Conservation (phyloP, 1,140 invertebrate genomes). For the Eumeta japonica region DNA sequence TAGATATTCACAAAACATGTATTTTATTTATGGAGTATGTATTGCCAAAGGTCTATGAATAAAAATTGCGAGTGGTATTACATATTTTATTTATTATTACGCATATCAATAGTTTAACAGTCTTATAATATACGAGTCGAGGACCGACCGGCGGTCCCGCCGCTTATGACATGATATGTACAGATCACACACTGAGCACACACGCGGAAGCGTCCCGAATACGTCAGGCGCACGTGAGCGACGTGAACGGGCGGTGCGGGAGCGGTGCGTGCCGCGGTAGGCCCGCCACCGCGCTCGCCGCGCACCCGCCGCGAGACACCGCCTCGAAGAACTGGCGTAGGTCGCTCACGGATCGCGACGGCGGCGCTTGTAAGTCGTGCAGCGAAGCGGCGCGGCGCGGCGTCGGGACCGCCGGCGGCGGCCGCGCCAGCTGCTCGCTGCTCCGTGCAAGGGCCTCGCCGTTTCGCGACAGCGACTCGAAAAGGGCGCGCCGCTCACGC, state of each 20-base stretch:
- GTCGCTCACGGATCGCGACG: constrained; percentile 44
- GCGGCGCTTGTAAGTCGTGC: constrained; percentile 45
- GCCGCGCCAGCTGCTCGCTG: constrained; percentile 40
- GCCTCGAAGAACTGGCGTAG: constrained; percentile 49
- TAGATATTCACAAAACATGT: too few species aligned
- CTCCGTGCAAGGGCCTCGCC: constrained; percentile 37
- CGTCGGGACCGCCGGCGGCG: constrained; percentile 23
- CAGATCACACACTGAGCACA: constrained; percentile 13
- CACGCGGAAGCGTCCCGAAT: not conserved
- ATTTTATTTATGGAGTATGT: too few species aligned
- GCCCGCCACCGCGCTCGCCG: constrained; percentile 23
- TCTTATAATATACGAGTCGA: constrained; percentile 53
- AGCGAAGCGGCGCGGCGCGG: constrained; percentile 41
- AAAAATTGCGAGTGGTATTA: too few species aligned
- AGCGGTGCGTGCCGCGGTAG: constrained; percentile 32
- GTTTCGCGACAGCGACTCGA: constrained; percentile 39
- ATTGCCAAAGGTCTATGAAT: too few species aligned
- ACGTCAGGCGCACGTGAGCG: constrained; percentile 41
- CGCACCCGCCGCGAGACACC: constrained; percentile 36
- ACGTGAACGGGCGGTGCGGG: constrained; percentile 34
- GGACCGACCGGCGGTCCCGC: constrained; percentile 37
- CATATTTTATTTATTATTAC: too few species aligned
- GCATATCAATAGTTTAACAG: constrained; percentile 57
- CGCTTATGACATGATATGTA: constrained; percentile 43
- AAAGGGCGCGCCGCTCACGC: constrained; percentile 37